Percentiles rank a stretch among this genome's conserved stretches.
Conservation (phyloP, 2,797 vertebrate genomes). For the Rhinatrema bivittatum region DNA sequence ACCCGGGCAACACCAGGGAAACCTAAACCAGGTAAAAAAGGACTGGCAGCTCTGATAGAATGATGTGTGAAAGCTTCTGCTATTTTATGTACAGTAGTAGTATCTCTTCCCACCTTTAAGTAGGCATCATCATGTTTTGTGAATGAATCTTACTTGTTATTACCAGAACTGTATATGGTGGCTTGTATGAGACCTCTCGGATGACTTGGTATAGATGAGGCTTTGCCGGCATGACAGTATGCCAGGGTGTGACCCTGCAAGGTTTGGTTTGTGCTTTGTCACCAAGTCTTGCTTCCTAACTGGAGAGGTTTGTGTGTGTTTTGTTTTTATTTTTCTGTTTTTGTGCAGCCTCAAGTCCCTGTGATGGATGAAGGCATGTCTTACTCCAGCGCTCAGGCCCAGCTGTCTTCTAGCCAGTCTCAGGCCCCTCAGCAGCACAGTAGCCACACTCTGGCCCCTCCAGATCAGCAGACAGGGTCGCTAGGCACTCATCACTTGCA, state of each 20-base stretch:
- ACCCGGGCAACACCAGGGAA: conserved; percentile 38
- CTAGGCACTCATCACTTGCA: conserved; percentile 23
- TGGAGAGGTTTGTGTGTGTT: too few relatives aligned
- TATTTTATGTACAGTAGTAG: too few relatives aligned
- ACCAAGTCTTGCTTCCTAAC: too few relatives aligned
- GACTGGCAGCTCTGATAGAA: background rate
- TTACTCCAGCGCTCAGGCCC: conserved; percentile 37
- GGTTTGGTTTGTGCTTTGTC: too few relatives aligned
- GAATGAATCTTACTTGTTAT: too few relatives aligned
- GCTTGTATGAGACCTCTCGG: background rate
- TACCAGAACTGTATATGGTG: too few relatives aligned
- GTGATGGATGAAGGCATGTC: conserved; percentile 43
- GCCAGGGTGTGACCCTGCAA: background rate
- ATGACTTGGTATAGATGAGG: background rate
- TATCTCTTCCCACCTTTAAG: too few relatives aligned
- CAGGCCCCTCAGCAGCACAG: conserved; percentile 25
- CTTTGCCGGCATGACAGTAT: too few relatives aligned
- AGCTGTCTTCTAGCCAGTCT: conserved; percentile 29
- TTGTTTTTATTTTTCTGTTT: background rate
- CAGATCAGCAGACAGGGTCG: conserved; percentile 26
- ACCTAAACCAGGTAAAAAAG: conserved; percentile 34
- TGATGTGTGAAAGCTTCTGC: too few relatives aligned
- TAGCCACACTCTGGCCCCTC: conserved; percentile 21
- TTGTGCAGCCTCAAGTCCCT: conserved; percentile 38
- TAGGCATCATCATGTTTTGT: too few relatives aligned